A percentile compares a stretch with the other conserved stretches of the same genome.
Conservation (phyloP, 2,113 vertebrate species). For the Rafetus swinhoei region DNA sequence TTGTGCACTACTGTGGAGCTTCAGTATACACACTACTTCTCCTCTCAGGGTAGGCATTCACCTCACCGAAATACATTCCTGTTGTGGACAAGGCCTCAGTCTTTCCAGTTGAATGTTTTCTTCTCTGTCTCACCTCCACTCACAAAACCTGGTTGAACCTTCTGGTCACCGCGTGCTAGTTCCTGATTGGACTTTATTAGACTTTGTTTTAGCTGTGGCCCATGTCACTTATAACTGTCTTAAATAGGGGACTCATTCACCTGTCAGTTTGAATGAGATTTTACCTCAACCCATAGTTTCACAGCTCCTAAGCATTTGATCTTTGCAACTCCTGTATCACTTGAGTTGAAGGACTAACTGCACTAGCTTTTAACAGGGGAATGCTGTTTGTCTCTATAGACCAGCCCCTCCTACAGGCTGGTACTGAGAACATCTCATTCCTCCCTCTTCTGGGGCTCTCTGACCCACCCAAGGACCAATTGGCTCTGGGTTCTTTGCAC, state of each 20-base stretch:
- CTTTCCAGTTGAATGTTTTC: neutral
- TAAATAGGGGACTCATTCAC: neutral
- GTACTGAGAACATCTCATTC: neutral
- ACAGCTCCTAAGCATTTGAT: neutral
- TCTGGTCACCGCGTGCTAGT: neutral
- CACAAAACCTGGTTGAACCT: neutral
- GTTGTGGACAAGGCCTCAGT: neutral
- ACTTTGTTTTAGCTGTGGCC: neutral
- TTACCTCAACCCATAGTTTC: neutral
- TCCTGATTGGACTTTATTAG: neutral
- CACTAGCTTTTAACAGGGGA: neutral
- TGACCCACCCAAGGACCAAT: neutral
- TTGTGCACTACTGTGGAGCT: neutral
- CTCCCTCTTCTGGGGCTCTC: neutral
- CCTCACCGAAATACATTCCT: neutral
- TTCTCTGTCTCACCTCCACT: too few relatives aligned
- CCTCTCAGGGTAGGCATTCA: neutral
- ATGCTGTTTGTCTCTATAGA: neutral
- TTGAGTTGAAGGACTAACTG: neutral
- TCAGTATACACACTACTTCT: neutral
- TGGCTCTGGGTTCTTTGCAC: neutral
- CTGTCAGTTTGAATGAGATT: neutral
- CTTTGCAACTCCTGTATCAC: neutral
- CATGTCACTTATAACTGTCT: neutral
- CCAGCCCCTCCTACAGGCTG: neutral